A percentile compares a stretch with the other conserved stretches of the same genome.
phyloP scores from a whole-genome alignment of 2,888 invertebrate species.

The Cepaea hortensis region DNA sequence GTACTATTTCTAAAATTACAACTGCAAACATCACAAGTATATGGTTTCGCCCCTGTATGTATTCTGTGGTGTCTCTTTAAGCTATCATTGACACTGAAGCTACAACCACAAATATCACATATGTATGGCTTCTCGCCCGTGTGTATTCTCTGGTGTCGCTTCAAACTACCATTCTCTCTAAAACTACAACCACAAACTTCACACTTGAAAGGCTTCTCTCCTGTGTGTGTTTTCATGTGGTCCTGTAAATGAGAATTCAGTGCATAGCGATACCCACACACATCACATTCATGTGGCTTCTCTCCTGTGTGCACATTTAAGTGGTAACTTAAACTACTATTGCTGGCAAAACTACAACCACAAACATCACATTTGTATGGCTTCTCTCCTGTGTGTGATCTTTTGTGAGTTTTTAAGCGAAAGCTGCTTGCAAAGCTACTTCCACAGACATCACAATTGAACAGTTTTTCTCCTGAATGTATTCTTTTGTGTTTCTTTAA shows the following conservation, averaged over 20 bases:
- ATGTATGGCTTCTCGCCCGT: conserved; percentile 11
- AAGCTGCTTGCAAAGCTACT: background rate
- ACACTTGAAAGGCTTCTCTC: background rate
- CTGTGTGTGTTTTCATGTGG: background rate
- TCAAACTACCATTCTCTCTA: background rate
- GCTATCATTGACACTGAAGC: background rate
- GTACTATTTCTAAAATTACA: background rate
- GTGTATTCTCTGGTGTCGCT: background rate
- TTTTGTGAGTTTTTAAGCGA: background rate
- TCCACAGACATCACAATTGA: background rate
- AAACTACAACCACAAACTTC: background rate
- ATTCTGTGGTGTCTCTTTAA: background rate
- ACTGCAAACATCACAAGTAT: background rate
- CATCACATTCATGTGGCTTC: background rate
- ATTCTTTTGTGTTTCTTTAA: background rate
- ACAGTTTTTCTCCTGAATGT: background rate
- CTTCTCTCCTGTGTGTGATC: background rate
- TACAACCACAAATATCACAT: conserved; percentile 7
- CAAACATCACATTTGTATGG: background rate
- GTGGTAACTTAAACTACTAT: background rate
- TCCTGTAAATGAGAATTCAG: background rate
- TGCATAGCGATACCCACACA: background rate
- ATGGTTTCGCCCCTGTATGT: background rate
- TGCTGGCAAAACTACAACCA: background rate
- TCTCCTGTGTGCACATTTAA: background rate